A percentile compares a stretch with the other conserved stretches of the same genome.
Conservation (phyloP, 2,797 vertebrate genomes). For the Chrosomus eos region DNA sequence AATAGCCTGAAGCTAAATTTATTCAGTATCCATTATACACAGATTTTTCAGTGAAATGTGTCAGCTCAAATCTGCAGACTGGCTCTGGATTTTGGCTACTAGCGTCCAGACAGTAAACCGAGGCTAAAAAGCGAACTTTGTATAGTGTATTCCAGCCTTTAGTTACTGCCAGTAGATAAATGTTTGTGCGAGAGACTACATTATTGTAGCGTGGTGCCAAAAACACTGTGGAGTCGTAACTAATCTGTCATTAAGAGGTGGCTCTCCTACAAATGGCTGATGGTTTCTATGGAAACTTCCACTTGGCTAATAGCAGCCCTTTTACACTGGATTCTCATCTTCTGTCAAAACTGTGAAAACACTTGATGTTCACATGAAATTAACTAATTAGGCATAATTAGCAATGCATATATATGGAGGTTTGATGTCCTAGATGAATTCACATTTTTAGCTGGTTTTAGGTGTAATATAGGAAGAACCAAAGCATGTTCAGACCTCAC, state of each 20-base stretch:
- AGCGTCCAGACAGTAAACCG: neutral
- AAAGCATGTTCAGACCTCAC: conserved; percentile 5
- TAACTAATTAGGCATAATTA: conserved; percentile 40
- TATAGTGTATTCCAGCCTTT: conserved; percentile 16
- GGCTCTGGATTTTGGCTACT: neutral
- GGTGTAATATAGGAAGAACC: neutral
- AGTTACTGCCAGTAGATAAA: neutral
- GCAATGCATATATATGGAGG: conserved; percentile 4
- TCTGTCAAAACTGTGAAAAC: conserved; percentile 55
- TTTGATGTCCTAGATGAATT: neutral
- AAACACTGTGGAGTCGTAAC: neutral
- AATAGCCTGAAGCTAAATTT: neutral
- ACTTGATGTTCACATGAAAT: conserved; percentile 6
- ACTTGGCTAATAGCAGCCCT: conserved; percentile 43
- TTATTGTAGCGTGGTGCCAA: conserved; percentile 11
- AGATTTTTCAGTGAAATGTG: neutral
- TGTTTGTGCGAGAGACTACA: neutral
- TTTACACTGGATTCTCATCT: conserved; percentile 51
- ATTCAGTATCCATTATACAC: neutral
- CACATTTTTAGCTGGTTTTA: neutral
- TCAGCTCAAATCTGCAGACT: neutral
- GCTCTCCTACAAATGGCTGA: conserved; percentile 18
- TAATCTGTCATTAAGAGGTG: conserved; percentile 19
- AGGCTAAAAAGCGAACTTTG: neutral
- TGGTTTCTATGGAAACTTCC: conserved; percentile 52